phyloP scores from a whole-genome alignment of 2,113 vertebrate genomes.

The Notiomystis cincta region DNA sequence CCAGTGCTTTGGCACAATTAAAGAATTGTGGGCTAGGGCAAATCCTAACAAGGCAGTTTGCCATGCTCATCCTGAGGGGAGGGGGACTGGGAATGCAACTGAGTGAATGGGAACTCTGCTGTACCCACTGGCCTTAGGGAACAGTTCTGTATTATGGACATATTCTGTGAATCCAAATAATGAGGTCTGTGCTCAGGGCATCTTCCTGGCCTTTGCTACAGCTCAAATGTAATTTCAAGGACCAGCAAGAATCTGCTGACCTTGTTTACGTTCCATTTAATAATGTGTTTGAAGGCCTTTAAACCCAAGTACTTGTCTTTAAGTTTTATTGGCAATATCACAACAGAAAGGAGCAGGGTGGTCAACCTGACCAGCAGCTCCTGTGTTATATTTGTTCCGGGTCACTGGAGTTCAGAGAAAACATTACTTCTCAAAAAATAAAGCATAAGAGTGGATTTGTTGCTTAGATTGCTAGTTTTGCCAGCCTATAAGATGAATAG shows the following conservation, averaged over 20 bases:
- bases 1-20: neutral
- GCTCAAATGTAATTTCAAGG: slow-evolving; percentile 17
- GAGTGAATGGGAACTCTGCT: neutral
- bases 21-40: neutral
- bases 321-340: slow-evolving; percentile 57
- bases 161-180: neutral
- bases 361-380: neutral
- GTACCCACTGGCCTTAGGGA: neutral
- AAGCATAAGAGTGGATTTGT: neutral
- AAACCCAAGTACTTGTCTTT: slow-evolving; percentile 32
- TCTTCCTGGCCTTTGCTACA: neutral
- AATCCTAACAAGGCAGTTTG: neutral
- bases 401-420: slow-evolving; percentile 33
- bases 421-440: slow-evolving; percentile 18
- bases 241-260: slow-evolving; percentile 7
- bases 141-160: neutral
- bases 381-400: neutral
- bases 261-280: slow-evolving; percentile 46
- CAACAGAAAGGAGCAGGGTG: neutral
- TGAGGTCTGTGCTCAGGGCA: neutral
- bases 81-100: rapidly evolving
- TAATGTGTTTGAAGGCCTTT: slow-evolving; percentile 26
- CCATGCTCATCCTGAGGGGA: neutral
- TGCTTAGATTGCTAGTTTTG: slow-evolving; percentile 5
- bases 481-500: slow-evolving; percentile 8